Evolutionary conservation across 2,888 invertebrate genomes (phyloP).

Genomic region (Altica lythri): DNA sequence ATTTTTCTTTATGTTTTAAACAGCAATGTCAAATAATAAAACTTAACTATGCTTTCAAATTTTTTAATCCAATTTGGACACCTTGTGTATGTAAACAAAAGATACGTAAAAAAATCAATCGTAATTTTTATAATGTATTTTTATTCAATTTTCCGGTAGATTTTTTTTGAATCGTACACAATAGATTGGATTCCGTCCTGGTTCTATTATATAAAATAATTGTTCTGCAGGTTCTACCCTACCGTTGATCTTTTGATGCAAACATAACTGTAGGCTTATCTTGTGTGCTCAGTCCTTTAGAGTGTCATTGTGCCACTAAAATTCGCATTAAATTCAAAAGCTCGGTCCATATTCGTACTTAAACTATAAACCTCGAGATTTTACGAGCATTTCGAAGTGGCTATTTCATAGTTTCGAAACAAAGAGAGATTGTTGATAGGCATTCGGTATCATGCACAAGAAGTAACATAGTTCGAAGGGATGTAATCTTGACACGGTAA

Average conservation of each 20-base stretch:
- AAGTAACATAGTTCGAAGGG: conserved; percentile 7
- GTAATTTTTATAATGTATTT: no score
- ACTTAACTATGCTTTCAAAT: no score
- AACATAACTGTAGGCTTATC: conserved; percentile 41
- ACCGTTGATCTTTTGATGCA: conserved; percentile 30
- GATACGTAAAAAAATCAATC: no score
- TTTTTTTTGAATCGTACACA: no score
- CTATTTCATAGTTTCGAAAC: conserved; percentile 25
- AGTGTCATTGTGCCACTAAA: conserved; percentile 29
- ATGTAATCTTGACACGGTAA: conserved; percentile 16
- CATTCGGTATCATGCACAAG: conserved; percentile 15
- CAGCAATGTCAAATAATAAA: no score
- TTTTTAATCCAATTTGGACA: no score
- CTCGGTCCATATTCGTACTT: conserved; percentile 24
- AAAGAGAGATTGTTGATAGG: conserved; percentile 29
- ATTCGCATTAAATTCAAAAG: conserved; percentile 33
- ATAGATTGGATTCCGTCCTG: no score
- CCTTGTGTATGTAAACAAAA: no score
- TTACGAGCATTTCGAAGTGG: conserved; percentile 23
- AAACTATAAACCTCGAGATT: conserved; percentile 26
- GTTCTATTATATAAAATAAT: no score
- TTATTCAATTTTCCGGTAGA: no score
- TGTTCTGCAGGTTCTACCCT: conserved; percentile 33
- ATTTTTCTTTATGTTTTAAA: no score
- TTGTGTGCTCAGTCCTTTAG: conserved; percentile 37